Conservation (phyloP, 1,140 invertebrate genomes). For the Spodoptera frugiperda region DNA sequence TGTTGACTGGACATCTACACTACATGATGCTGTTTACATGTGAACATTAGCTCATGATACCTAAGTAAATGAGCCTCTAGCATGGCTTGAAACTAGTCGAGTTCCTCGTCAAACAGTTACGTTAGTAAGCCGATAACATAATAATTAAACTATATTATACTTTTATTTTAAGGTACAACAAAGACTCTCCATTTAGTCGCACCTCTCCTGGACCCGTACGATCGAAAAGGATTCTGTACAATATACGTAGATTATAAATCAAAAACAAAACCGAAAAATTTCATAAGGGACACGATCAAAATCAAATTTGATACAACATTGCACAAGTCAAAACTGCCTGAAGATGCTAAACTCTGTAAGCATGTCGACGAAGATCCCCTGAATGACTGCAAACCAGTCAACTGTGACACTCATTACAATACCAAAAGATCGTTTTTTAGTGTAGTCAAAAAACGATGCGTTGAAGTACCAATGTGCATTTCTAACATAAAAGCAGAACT, state of each 20-base stretch:
- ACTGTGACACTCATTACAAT: constrained; percentile 86
- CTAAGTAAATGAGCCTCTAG: too few species aligned
- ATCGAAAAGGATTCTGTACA: constrained; percentile 68
- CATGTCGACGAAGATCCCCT: constrained; percentile 83
- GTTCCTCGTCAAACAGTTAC: too few species aligned
- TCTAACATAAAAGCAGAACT: constrained; percentile 63
- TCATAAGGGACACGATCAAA: constrained; percentile 64
- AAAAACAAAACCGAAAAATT: constrained; percentile 47
- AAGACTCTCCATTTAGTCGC: constrained; percentile 68
- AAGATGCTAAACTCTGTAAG: constrained; percentile 70
- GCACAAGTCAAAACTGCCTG: constrained; percentile 49
- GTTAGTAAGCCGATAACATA: too few species aligned
- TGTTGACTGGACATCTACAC: too few species aligned
- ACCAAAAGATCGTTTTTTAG: constrained; percentile 81
- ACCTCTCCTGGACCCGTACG: constrained; percentile 65
- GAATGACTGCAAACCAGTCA: constrained; percentile 84
- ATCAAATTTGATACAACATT: constrained; percentile 71
- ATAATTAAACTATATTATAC: too few species aligned
- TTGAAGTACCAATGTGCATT: constrained; percentile 78
- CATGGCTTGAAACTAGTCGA: too few species aligned
- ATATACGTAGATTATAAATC: constrained; percentile 67
- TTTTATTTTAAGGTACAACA: constrained; percentile 59
- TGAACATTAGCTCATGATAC: too few species aligned
- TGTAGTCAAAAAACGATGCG: constrained; percentile 73
- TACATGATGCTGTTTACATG: too few species aligned